Percentiles rank a stretch among this genome's conserved stretches.
Conservation (phyloP, 64 coral and sea anemone genomes). For the Montipora sp. region DNA sequence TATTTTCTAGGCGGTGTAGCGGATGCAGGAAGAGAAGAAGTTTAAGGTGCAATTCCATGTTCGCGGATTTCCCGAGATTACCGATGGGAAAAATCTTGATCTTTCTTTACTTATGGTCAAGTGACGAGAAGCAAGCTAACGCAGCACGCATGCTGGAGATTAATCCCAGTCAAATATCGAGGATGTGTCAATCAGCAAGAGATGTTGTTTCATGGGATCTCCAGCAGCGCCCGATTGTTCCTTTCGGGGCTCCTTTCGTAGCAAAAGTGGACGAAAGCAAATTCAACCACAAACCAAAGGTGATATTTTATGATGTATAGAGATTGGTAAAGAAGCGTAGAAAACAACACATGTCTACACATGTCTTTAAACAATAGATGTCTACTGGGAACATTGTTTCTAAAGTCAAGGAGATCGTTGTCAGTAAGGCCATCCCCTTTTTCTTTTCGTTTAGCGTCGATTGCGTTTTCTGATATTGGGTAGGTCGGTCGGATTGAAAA, state of each 20-base stretch:
- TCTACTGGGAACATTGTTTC: neutral
- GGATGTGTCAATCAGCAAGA: conserved; percentile 6
- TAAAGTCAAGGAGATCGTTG: neutral
- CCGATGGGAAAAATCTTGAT: conserved; percentile 17
- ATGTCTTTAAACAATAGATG: too few species aligned
- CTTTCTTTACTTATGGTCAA: conserved; percentile 6
- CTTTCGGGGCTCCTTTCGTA: conserved; percentile 14
- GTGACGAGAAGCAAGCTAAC: conserved; percentile 10
- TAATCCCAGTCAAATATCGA: too few species aligned
- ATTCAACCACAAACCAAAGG: conserved; percentile 43
- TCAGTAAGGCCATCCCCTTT: too few species aligned
- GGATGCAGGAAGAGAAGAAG: too few species aligned
- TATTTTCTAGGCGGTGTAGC: too few species aligned
- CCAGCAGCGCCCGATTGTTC: conserved; percentile 17
- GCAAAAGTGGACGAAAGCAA: conserved; percentile 52
- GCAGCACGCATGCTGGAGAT: neutral
- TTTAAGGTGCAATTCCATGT: too few species aligned
- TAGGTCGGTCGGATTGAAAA: too few species aligned
- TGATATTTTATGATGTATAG: neutral
- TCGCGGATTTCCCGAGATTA: neutral
- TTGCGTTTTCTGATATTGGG: too few species aligned
- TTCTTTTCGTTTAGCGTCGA: too few species aligned
- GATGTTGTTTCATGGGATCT: conserved; percentile 30
- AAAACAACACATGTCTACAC: too few species aligned
- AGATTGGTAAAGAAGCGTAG: neutral